Evolutionary conservation across 2,888 invertebrate genomes (phyloP).

Genomic region (Ametastegia equiseti): DNA sequence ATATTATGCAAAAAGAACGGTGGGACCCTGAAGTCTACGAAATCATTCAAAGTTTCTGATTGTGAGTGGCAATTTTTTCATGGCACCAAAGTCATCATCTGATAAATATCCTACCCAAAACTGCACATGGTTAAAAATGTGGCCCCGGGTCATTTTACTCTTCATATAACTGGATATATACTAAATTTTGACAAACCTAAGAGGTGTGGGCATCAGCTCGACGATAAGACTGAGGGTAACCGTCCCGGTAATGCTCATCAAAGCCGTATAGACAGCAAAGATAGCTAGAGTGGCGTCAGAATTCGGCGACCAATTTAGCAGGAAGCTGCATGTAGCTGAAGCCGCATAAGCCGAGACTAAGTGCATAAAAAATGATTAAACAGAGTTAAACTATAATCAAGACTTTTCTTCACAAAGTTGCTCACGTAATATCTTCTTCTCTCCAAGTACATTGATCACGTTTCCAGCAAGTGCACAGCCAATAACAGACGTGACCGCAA

Average conservation of each 20-base stretch:
- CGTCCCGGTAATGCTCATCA: slow-evolving; percentile 74
- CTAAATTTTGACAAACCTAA: slow-evolving; percentile 46
- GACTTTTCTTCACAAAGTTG: not conserved
- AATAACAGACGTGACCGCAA: slow-evolving; percentile 53
- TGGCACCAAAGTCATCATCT: too few species aligned
- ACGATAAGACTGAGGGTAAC: slow-evolving; percentile 74
- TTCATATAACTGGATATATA: not conserved
- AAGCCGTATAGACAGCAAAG: slow-evolving; percentile 46
- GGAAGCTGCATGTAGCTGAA: slow-evolving; percentile 2
- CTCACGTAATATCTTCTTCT: slow-evolving; percentile 63
- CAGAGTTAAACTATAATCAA: not conserved
- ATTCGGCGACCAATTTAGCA: slow-evolving; percentile 52
- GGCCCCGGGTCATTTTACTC: not conserved
- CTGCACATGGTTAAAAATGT: not conserved
- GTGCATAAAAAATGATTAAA: not conserved
- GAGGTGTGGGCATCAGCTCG: slow-evolving; percentile 54
- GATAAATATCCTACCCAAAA: not conserved
- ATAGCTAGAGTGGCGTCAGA: slow-evolving; percentile 45
- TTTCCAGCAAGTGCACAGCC: slow-evolving; percentile 57
- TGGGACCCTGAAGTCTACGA: not conserved
- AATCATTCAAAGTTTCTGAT: not conserved
- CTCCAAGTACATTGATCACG: slow-evolving; percentile 58
- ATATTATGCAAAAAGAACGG: not conserved
- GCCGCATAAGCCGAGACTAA: not conserved
- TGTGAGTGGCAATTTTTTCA: not conserved